phyloP scores from a whole-genome alignment of 2,888 invertebrate genomes.

The Leptarthrus brevirostris region DNA sequence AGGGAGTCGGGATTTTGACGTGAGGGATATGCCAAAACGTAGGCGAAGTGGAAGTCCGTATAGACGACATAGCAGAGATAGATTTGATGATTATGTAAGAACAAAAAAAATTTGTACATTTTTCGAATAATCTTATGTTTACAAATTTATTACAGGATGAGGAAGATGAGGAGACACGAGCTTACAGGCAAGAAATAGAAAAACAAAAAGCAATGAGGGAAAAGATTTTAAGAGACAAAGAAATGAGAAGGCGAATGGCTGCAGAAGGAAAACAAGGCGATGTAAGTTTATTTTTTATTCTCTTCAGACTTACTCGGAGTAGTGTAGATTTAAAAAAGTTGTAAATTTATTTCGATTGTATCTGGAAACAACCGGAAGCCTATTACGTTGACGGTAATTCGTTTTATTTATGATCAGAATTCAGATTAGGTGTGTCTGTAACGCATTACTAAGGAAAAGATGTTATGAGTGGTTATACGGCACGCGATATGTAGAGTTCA shows the following conservation, averaged over 20 bases:
- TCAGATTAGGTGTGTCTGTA: too few species aligned
- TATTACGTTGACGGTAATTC: too few species aligned
- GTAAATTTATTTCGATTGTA: too few species aligned
- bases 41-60: slow-evolving; percentile 60
- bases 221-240: slow-evolving; percentile 67
- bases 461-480: too few species aligned
- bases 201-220: slow-evolving; percentile 68
- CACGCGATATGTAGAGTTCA: too few species aligned
- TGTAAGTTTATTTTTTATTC: slow-evolving; percentile 59
- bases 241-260: slow-evolving; percentile 67
- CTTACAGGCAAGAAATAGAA: slow-evolving; percentile 68
- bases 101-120: too few species aligned
- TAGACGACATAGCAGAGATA: slow-evolving; percentile 55
- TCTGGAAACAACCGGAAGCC: too few species aligned
- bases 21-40: slow-evolving; percentile 58
- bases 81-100: slow-evolving; percentile 60
- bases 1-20: slow-evolving; percentile 57
- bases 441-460: too few species aligned
- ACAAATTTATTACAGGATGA: slow-evolving; percentile 60
- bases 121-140: neutral
- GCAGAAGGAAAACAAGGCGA: slow-evolving; percentile 66
- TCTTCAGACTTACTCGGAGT: too few species aligned
- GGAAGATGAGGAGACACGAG: slow-evolving; percentile 69
- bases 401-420: too few species aligned
- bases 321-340: too few species aligned